Evolutionary conservation across 2,888 invertebrate species (phyloP), one percentile per base, ranked within the genome.

Genomic region (Dicranocentrus wangi): DNA sequence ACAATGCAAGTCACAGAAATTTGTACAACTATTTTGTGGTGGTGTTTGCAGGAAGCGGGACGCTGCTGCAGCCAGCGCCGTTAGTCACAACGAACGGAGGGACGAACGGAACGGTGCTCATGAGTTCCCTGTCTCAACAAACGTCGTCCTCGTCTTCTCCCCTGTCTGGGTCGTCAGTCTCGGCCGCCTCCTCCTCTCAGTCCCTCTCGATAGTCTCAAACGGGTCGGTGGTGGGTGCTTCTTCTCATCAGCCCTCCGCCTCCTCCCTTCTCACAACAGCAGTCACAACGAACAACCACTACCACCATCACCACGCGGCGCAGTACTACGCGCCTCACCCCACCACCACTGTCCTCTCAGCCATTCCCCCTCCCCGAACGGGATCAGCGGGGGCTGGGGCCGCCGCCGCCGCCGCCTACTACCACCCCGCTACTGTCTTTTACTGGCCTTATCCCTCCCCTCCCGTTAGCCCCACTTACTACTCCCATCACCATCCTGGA

Each of bases 381-480:
- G 21, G 27, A 86, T 10, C 88, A 17, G 87, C 88, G 1, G 82
- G 87, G 58, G 87, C 87, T 2, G 87, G 86, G 23, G 84, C 87
- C 21, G 87, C 88, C 13, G 83, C 86, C 15, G 43, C 60, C 28
- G 86, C 86, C 19, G 61, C 78, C 17, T 83, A 84, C 2, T 85
- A 85, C 76, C 82, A 83, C 5, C 88, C 87, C 82, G 89, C 89
- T 32, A 90, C 91, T 3, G 90, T 92, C 53, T 93, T 96, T 87
- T 96, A 96, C 90, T 97, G 96, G 96, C 94, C 95, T 0, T 97
- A 97, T 90, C 96, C 97, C 61, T 96, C 96, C 87, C 97, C 97
- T 47, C 97, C 97, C 0, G 96, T 97, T 19, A 96, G 96, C 32
- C 28, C 32, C 32, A 61, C 61, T 15, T 32, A 61, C 61, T 32